Evolutionary conservation across 1,140 invertebrate genomes (phyloP).

Genomic region (Panagrolaimus sp.): DNA sequence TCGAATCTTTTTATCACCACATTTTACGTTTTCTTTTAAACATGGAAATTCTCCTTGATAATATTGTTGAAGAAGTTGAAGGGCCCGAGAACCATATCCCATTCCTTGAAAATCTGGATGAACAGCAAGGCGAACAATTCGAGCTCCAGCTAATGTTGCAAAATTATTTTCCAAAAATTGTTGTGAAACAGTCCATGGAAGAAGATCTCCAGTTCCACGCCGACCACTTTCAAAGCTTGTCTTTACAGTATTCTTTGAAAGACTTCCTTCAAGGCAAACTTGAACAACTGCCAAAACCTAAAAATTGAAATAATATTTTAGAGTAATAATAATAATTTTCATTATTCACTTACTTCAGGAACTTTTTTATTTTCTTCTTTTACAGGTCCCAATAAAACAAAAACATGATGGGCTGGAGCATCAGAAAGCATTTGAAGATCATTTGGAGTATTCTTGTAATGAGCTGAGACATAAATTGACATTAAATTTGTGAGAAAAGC

Average conservation of each 20-base stretch:
- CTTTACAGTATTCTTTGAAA: constrained; percentile 74
- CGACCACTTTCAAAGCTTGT: constrained; percentile 76
- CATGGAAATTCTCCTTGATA: constrained; percentile 64
- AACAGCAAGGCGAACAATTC: constrained; percentile 90
- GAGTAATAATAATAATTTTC: constrained; percentile 27
- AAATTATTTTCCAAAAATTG: constrained; percentile 81
- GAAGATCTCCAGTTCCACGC: constrained; percentile 86
- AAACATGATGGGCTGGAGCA: constrained; percentile 93
- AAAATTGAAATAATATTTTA: constrained; percentile 6
- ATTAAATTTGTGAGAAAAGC: constrained; percentile 84
- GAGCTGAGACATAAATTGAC: constrained; percentile 87
- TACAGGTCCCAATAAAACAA: constrained; percentile 83
- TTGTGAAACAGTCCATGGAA: constrained; percentile 94
- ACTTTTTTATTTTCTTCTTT: constrained; percentile 66
- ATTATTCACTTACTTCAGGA: constrained; percentile 77
- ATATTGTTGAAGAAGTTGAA: constrained; percentile 78
- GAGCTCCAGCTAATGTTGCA: constrained; percentile 78
- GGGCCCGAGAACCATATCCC: constrained; percentile 66
- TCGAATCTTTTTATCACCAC: constrained; percentile 18
- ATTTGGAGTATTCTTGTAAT: constrained; percentile 97
- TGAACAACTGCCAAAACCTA: constrained; percentile 60
- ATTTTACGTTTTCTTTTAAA: background rate
- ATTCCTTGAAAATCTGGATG: constrained; percentile 89
- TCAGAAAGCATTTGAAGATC: constrained; percentile 97
- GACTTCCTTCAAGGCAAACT: constrained; percentile 88